These are phyloP conservation scores for Propithecus perrieri DNA, from an alignment of 2,797 vertebrate genomes.

Conservation along the genomic window DNA sequence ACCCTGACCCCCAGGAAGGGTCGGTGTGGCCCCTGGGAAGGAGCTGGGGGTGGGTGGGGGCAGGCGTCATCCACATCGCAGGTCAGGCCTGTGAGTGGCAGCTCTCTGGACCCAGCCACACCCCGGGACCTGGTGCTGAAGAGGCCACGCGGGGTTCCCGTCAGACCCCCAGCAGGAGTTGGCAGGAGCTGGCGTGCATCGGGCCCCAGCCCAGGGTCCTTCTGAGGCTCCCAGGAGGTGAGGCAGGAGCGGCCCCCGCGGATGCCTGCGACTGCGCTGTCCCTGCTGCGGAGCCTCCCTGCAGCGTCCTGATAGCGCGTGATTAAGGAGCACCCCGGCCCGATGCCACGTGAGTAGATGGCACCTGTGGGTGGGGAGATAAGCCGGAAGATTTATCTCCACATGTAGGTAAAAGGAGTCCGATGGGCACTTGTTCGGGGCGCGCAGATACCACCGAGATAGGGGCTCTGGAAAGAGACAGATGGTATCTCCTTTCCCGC, in stretches of 20 bases:
- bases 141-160: fast-evolving
- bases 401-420: not conserved
- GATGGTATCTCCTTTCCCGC: not conserved
- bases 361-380: not conserved
- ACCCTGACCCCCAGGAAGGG: not conserved
- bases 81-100: not conserved
- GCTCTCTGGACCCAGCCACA: not conserved
- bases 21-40: not conserved
- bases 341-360: too few species aligned
- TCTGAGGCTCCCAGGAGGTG: fast-evolving
- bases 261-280: fast-evolving
- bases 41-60: not conserved
- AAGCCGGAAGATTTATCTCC: not conserved
- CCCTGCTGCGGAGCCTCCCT: not conserved
- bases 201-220: not conserved
- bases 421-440: not conserved
- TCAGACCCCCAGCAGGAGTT: not conserved
- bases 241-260: too few species aligned
- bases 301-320: not conserved
- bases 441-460: not conserved
- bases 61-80: not conserved
- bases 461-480: not conserved
- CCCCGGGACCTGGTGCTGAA: too few species aligned
- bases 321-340: not conserved
- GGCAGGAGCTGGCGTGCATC: not conserved